Conservation (phyloP, 2,113 vertebrate species). For the Dicentrarchus labrax region DNA sequence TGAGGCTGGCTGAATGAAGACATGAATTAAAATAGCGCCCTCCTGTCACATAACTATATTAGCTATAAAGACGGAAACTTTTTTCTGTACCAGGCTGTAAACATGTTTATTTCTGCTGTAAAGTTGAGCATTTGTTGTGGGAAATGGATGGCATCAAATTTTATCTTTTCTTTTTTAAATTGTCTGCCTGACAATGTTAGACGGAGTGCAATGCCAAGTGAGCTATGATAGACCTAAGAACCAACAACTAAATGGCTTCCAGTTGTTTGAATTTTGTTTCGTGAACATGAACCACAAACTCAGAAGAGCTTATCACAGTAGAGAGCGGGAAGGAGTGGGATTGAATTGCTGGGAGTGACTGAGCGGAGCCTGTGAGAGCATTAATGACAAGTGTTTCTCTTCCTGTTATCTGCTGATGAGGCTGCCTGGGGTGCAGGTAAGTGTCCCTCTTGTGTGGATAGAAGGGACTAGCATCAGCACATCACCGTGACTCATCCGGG, state of each 20-base stretch:
- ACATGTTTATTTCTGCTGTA: no score
- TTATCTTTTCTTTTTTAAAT: no score
- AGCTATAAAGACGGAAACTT: no score
- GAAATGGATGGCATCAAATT: no score
- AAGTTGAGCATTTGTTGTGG: no score
- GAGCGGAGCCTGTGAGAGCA: constrained; percentile 2
- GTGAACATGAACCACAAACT: not conserved
- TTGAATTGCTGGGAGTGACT: not conserved
- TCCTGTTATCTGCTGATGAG: constrained; percentile 29
- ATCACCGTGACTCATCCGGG: not conserved
- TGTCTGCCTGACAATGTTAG: no score
- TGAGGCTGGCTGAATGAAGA: no score
- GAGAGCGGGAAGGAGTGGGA: not conserved
- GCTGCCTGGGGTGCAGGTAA: constrained; percentile 4
- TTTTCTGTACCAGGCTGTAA: no score
- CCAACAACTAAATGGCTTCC: not conserved
- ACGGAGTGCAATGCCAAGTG: not conserved
- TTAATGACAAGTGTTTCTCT: constrained; percentile 16
- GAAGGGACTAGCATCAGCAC: constrained; percentile 7
- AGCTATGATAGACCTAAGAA: not conserved
- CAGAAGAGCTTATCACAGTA: constrained; percentile 1
- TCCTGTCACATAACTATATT: no score
- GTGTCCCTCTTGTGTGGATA: constrained; percentile 14
- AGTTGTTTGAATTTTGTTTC: not conserved
- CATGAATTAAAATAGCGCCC: no score